Conservation (phyloP, 2,797 vertebrate species). For the Mus caroli region DNA sequence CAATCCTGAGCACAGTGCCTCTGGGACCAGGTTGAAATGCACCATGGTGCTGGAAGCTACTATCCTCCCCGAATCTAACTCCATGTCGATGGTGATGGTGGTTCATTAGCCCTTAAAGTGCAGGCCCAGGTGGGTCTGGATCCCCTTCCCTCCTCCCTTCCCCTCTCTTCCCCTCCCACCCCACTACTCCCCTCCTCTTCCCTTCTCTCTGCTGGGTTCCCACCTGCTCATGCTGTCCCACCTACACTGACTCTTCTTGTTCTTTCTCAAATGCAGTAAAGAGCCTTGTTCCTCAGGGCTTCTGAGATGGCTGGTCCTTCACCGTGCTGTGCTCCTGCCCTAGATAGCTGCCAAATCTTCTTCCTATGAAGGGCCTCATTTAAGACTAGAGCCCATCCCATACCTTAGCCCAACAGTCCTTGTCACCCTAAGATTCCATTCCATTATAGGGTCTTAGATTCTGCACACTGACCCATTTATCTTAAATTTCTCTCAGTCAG, state of each 20-base stretch:
- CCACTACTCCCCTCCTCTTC: neutral
- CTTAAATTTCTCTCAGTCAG: neutral
- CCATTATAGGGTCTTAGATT: neutral
- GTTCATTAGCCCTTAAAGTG: neutral
- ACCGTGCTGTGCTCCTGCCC: neutral
- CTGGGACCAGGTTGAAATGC: neutral
- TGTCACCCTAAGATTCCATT: neutral
- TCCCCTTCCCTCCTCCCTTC: neutral
- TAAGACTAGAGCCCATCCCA: neutral
- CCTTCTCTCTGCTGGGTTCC: neutral
- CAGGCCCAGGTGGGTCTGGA: neutral
- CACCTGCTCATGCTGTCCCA: neutral
- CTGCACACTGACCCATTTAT: neutral
- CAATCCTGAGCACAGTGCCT: neutral
- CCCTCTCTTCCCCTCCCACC: no score
- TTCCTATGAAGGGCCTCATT: neutral
- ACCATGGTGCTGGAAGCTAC: neutral
- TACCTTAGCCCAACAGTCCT: neutral
- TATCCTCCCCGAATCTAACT: neutral
- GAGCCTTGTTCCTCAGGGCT: neutral
- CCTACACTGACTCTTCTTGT: neutral
- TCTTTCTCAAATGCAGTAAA: neutral
- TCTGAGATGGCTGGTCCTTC: neutral
- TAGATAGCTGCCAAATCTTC: neutral
- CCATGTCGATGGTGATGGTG: neutral